A percentile compares a stretch with the other conserved stretches of the same genome.
These are phyloP conservation scores for Heliconius melpomene DNA, from an alignment of 1,140 invertebrate species.

Conservation along the genomic window DNA sequence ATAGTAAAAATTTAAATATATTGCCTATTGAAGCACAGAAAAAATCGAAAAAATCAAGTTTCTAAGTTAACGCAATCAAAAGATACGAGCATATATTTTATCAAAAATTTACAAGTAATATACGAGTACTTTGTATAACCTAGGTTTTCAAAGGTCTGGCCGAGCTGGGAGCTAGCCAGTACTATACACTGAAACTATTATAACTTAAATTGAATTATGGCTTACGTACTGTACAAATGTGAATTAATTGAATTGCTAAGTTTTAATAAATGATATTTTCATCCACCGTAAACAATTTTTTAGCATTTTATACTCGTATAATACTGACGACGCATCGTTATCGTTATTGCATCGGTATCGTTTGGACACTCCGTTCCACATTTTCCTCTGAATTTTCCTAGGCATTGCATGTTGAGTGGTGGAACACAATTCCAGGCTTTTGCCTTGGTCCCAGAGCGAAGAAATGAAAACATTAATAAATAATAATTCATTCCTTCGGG, in stretches of 20 bases:
- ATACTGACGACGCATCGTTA: background rate
- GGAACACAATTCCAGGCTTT: no score
- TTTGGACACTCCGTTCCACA: no score
- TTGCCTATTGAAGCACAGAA: no score
- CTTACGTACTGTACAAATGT: background rate
- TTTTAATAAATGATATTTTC: background rate
- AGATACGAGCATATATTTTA: background rate
- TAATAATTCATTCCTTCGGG: no score
- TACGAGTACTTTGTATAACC: background rate
- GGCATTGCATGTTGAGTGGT: no score
- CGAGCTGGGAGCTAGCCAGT: constrained; percentile 32
- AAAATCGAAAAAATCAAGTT: no score
- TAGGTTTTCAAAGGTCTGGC: constrained; percentile 15
- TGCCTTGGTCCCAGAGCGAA: no score
- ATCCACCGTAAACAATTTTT: background rate
- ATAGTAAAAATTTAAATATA: no score
- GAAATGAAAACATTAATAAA: no score
- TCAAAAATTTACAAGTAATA: background rate
- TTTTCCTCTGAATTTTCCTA: no score
- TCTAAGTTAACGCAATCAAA: no score
- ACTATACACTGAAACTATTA: constrained; percentile 27
- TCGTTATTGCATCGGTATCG: no score
- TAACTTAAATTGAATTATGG: constrained; percentile 25
- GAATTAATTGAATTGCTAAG: background rate
- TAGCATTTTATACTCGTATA: background rate